Conservation (phyloP, 2,113 vertebrate species). For the Neotoma lepida region DNA sequence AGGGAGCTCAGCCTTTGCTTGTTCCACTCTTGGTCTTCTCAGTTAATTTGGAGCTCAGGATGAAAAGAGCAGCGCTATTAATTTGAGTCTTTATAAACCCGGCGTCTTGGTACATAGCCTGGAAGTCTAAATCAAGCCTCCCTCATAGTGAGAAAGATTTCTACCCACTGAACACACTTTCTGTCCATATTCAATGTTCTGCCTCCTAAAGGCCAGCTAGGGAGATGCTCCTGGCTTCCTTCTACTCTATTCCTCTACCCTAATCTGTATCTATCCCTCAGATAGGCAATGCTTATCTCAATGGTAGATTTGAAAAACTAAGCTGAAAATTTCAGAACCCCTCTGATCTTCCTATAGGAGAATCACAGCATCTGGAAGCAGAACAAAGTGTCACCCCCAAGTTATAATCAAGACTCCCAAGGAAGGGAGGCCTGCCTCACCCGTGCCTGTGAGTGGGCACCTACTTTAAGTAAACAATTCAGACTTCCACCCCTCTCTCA, state of each 20-base stretch:
- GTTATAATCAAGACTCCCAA: neutral
- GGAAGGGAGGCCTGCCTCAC: neutral
- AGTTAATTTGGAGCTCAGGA: neutral
- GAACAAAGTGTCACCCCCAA: neutral
- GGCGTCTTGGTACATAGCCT: neutral
- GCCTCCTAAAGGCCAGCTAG: neutral
- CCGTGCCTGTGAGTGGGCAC: neutral
- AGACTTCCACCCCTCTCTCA: neutral
- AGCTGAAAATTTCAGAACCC: neutral
- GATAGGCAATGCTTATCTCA: neutral
- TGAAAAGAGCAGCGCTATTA: neutral
- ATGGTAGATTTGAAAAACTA: neutral
- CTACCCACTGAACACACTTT: neutral
- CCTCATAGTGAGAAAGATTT: neutral
- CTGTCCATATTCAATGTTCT: neutral
- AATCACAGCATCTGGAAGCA: neutral
- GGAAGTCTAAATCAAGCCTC: neutral
- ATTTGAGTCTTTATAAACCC: neutral
- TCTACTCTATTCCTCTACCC: neutral
- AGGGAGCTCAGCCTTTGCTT: neutral
- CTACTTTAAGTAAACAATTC: neutral
- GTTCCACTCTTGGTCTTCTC: neutral
- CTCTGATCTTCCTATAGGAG: neutral
- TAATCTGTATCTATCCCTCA: rapidly evolving
- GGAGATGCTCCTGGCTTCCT: neutral